Evolutionary conservation across 2,888 invertebrate genomes (phyloP), one percentile per base, ranked within the genome.

Genomic region (Ophonus ardosiacus): DNA sequence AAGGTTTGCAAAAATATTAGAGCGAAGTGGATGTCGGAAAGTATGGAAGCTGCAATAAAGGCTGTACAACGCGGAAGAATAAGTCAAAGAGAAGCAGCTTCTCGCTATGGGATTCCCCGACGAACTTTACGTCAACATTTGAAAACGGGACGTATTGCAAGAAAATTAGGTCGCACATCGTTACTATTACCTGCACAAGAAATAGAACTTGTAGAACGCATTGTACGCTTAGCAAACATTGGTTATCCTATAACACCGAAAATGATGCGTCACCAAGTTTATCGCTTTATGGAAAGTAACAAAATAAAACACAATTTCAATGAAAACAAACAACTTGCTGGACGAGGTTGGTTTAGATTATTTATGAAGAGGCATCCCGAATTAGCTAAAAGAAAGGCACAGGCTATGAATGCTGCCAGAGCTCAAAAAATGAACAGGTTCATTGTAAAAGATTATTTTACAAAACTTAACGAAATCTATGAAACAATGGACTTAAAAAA

Each of bases 371-470:
- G 86, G 24, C 76, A 87, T 59, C 84, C 86, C n/a, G 84, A 85
- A 24, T 71, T 88, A 18, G 61, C 86, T 8, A 83, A 65, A n/a
- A 56, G 87, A 76, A 87, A 87, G 82, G 86, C 87, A 13, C 88
- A 88, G 76, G 76, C 84, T n/a, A 74, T 88, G 85, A 88, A 88
- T 65, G 81, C 86, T 63, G 87, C 85, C 6, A 65, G 87, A 18
- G 87, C 86, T 40, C 87, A 88, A 86, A 88, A 88, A 80, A 57
- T 87, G 6, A 85, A 85, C 61, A 80, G 81, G 71, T 51, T 74
- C 31, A 87, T 88, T 65, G 87, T 88, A 3, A 78, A 76, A 17
- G 86, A 88, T 68, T 85, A 88, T 85, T 88, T 88, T 80, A 10
- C 61, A 1, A 87, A n/a, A 76, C 61, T 88, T 17, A 71, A 86